Evolutionary conservation across 2,113 vertebrate species (phyloP), one percentile per base, ranked within the genome.

Genomic region (Spheniscus mendiculus): DNA sequence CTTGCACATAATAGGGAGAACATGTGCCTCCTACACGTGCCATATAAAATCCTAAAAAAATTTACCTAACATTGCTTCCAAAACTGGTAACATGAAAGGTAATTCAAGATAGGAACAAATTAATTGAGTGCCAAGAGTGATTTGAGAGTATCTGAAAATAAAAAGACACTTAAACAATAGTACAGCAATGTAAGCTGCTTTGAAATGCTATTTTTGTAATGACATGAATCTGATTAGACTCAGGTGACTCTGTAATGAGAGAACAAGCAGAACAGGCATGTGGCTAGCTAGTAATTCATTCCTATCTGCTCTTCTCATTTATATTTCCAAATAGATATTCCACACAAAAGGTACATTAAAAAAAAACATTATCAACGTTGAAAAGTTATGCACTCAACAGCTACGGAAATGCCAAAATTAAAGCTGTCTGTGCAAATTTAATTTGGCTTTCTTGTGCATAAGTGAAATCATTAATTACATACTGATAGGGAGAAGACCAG

Each of bases 171-270:
- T 81, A 72, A 95, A 95, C 40, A 92, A 86, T 42, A 92, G 40
- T 42, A 80, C 49, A 86, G 67, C 49, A 83, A 59, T 15, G 16
- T 73, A 84, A 97, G 84, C 83, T 89, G 63, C 72, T 91, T 90
- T 82, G 27, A 79, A 87, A 90, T 90, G 56, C 58, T 97, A 73
- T 92, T 95, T 96, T 72, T 83, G 70, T 44, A 73, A 47, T 44
- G 9, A 71, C 45, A 38, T 0, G 4, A 66, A 92, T 85, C 77
- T 87, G 61, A 90, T 92, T 90, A 96, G 82, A 65, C 71, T 79
- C 82, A 27, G 79, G 59, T 83, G 26, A 72, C 56, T 32, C 23
- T 85, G 44, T 76, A 83, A 78, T 19, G 62, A 86, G 40, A 86
- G 49, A 63, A 80, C 70, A 90, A 83, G 44, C 38, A 85, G 45